phyloP scores from a whole-genome alignment of 2,888 invertebrate genomes.

The Clunio marinus region DNA sequence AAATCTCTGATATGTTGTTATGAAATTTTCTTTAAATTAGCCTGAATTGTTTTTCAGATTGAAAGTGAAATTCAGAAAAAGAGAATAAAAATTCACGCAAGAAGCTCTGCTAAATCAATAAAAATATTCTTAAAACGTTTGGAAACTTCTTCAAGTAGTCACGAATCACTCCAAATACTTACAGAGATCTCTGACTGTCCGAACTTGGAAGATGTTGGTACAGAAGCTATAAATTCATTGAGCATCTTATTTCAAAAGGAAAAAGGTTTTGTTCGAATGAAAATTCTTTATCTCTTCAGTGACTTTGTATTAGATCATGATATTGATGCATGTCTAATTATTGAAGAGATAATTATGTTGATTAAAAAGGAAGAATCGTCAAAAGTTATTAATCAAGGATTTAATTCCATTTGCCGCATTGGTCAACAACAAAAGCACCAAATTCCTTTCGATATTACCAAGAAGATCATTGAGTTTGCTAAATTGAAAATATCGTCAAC shows the following conservation, averaged over 20 bases:
- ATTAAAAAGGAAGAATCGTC: conserved; percentile 48
- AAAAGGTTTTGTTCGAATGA: conserved; percentile 28
- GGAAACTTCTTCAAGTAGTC: not conserved
- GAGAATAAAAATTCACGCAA: conserved; percentile 5
- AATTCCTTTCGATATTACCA: conserved; percentile 46
- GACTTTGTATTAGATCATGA: conserved; percentile 28
- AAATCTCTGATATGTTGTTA: not conserved
- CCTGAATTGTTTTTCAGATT: not conserved
- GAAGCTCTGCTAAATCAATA: conserved; percentile 9
- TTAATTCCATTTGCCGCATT: conserved; percentile 48
- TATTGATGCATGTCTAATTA: conserved; percentile 42
- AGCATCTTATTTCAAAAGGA: conserved; percentile 2
- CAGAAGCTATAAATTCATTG: not conserved
- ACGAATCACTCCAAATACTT: conserved; percentile 29
- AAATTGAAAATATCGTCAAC: conserved; percentile 48
- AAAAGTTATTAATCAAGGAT: conserved; percentile 50
- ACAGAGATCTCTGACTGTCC: conserved; percentile 23
- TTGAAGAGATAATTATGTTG: conserved; percentile 48
- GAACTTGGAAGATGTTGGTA: conserved; percentile 5
- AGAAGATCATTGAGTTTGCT: conserved; percentile 48
- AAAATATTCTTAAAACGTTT: not conserved
- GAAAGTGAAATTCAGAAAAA: conserved; percentile 18
- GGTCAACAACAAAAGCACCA: conserved; percentile 44
- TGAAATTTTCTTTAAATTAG: not conserved
- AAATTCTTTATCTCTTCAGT: conserved; percentile 35